phyloP scores from a whole-genome alignment of 2,888 invertebrate species.

The Brachynemurus nebulosus region DNA sequence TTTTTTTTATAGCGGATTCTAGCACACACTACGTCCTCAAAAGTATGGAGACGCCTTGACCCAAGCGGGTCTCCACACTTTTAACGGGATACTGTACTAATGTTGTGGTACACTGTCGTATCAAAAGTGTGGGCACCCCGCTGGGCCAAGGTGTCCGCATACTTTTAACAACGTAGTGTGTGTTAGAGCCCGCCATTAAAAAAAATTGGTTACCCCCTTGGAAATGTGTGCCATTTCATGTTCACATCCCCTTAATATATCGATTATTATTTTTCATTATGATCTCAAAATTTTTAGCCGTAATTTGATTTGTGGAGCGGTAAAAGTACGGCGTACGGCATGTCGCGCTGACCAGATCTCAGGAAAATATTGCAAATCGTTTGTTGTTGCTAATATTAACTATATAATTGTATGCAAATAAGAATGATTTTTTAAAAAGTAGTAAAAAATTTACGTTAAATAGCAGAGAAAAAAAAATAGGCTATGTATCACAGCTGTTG shows the following conservation, averaged over 20 bases:
- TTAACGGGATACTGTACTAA: too few relatives aligned
- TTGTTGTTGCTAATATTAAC: not conserved
- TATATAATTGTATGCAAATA: too few relatives aligned
- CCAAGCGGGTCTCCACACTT: too few relatives aligned
- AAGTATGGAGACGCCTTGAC: too few relatives aligned
- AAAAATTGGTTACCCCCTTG: not conserved
- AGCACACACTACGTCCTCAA: too few relatives aligned
- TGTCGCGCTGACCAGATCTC: too few relatives aligned
- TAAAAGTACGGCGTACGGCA: too few relatives aligned
- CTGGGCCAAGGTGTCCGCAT: too few relatives aligned
- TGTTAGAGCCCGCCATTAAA: not conserved
- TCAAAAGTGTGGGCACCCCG: too few relatives aligned
- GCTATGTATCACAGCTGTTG: not conserved
- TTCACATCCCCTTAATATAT: not conserved
- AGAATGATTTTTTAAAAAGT: not conserved
- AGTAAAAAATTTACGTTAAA: not conserved
- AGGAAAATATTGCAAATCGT: conserved; percentile 6
- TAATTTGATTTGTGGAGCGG: not conserved
- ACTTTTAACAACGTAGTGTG: not conserved
- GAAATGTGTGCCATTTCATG: not conserved
- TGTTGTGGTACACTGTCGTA: too few relatives aligned
- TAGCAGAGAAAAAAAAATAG: not conserved
- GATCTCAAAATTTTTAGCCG: not conserved
- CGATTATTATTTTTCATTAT: not conserved
- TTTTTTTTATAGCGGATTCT: too few relatives aligned